Conservation (phyloP, 2,888 invertebrate genomes). For the Calliopum simillimum region DNA sequence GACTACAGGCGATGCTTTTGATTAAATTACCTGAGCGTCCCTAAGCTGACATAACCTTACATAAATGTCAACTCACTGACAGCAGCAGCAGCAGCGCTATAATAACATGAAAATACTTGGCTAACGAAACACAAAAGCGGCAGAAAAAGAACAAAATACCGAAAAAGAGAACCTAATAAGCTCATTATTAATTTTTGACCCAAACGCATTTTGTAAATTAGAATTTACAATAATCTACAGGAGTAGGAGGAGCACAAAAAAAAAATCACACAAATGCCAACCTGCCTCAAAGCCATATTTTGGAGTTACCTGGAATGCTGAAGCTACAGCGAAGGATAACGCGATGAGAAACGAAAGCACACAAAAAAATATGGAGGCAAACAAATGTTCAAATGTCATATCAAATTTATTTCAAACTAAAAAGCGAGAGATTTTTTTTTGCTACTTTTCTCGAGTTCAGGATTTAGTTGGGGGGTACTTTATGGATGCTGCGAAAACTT, state of each 20-base stretch:
- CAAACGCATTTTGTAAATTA: slow-evolving; percentile 41
- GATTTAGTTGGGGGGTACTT: not conserved
- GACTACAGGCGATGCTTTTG: slow-evolving; percentile 2
- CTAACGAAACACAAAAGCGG: not conserved
- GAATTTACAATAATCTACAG: slow-evolving; percentile 15
- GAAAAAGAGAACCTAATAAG: slow-evolving; percentile 34
- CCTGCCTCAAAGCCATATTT: not conserved
- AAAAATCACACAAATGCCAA: not conserved
- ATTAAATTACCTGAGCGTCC: slow-evolving; percentile 19
- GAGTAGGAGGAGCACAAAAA: not conserved
- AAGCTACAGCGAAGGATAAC: slow-evolving; percentile 16
- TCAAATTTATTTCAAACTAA: slow-evolving; percentile 37
- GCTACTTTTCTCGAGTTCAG: not conserved
- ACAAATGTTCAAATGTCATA: slow-evolving; percentile 43
- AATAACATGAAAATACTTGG: not conserved
- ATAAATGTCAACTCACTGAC: slow-evolving; percentile 19
- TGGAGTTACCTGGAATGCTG: no score
- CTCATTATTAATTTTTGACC: slow-evolving; percentile 44
- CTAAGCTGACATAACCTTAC: slow-evolving; percentile 14
- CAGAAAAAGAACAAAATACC: not conserved
- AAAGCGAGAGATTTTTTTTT: slow-evolving; percentile 1
- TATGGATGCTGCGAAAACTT: slow-evolving; percentile 8
- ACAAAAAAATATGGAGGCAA: slow-evolving; percentile 10
- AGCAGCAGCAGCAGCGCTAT: no score
- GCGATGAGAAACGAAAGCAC: not conserved